These are phyloP conservation scores for Zapornia atra DNA, from an alignment of 2,113 vertebrate genomes.

Conservation along the genomic window DNA sequence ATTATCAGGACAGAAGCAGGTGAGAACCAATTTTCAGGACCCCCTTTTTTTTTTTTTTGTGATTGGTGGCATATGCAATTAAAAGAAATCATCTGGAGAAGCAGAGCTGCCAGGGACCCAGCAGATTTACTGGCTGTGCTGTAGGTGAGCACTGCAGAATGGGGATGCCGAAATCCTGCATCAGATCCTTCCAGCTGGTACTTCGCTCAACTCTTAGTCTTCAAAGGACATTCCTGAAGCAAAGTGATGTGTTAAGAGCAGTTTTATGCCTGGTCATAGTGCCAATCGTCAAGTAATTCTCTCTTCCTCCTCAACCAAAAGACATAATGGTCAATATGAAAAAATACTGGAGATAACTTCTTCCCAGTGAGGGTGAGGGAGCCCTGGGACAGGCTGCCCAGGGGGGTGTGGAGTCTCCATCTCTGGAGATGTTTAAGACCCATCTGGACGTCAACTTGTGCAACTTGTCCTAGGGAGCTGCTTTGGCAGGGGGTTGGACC, in stretches of 20 bases:
- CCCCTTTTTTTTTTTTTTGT: constrained; percentile 40
- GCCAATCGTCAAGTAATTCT: not conserved
- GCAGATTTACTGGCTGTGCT: not conserved
- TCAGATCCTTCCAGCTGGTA: not conserved
- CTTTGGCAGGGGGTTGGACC: no score
- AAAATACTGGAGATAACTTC: not conserved
- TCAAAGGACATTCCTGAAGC: not conserved
- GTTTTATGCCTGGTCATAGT: fast-evolving
- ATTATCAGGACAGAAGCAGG: constrained; percentile 76
- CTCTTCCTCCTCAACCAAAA: not conserved
- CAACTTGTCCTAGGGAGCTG: no score
- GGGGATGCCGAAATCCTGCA: not conserved
- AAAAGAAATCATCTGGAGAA: constrained; percentile 21
- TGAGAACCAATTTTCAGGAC: constrained; percentile 67
- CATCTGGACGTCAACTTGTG: no score
- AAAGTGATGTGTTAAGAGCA: not conserved
- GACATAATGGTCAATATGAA: not conserved
- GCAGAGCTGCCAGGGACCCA: not conserved
- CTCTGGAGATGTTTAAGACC: no score
- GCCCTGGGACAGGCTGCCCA: no score
- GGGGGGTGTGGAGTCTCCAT: no score
- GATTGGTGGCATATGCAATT: not conserved
- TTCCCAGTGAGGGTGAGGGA: no score
- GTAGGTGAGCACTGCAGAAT: not conserved
- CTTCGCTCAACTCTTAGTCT: not conserved